Evolutionary conservation across 2,113 vertebrate species (phyloP), one percentile per base, ranked within the genome.

Genomic region (Polyodon spathula): DNA sequence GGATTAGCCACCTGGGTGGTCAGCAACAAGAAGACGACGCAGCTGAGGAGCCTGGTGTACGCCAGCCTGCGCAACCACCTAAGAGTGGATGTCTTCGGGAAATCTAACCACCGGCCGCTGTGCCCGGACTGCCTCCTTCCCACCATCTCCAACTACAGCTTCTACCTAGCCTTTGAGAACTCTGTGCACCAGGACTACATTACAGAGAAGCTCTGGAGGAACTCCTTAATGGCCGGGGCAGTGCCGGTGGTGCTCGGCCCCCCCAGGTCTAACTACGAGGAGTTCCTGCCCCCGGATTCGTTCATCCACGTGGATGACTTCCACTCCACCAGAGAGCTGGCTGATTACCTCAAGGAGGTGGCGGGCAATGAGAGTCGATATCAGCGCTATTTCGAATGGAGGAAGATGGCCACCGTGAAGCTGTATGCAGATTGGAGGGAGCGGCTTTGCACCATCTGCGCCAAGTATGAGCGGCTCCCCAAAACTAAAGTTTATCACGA

Each of bases 141-240:
- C 17, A 63, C 8, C 1, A 0, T 86, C 1, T 69, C 76, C 54
- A 81, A 66, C 2, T 88, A 90, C 58, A 71, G 61, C 4, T 92
- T 92, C 70, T 90, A 90, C 72, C 62, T 92, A 62, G 85, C 89
- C 2, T 92, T 92, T 0, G 88, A 93, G 76, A 93, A 92, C 74
- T 88, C 89, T 0, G 11, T 58, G 57, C 75, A 86, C 0, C 71
- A 53, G 0, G 88, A 88, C 65, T 92, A 88, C 69, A 86, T 90
- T 69, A 86, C 80, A 0, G 88, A 90, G 80, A 92, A 92, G 68
- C 69, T 88, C 6, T 89, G 87, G 87, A 39, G 10, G 40, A 92
- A 90, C 0, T 79, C 86, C 0, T 58, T 89, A 62, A 56, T 58
- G 10, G 68, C 87, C 0, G 66, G 82, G 38, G 64, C 71, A 0